These are phyloP conservation scores for Trichechus manatus DNA, from an alignment of 2,113 vertebrate genomes.

Conservation along the genomic window DNA sequence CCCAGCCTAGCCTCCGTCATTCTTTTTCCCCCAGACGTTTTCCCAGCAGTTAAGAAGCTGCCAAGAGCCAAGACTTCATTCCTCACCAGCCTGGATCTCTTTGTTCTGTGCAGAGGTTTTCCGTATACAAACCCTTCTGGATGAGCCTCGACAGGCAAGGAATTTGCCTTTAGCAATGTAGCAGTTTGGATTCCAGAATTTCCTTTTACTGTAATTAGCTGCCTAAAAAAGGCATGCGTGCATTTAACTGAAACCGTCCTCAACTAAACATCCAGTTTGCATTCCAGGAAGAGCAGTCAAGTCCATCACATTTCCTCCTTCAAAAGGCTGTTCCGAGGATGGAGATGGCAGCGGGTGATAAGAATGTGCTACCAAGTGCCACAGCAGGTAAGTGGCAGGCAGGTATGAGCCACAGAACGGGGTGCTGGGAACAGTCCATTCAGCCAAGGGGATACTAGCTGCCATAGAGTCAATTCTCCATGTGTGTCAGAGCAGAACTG, in stretches of 20 bases:
- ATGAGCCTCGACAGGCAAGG: conserved; percentile 51
- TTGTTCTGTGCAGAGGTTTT: conserved; percentile 53
- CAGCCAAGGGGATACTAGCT: neutral
- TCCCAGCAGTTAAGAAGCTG: conserved; percentile 54
- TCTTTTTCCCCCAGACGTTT: conserved; percentile 41
- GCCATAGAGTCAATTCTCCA: neutral
- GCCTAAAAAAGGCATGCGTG: neutral
- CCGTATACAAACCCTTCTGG: conserved; percentile 24
- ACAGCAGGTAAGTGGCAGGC: neutral
- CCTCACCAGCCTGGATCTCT: conserved; percentile 57
- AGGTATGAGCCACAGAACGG: neutral
- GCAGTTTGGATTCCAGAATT: neutral
- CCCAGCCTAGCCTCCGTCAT: neutral
- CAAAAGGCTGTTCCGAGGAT: neutral
- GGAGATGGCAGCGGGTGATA: neutral
- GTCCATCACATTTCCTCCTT: conserved; percentile 11
- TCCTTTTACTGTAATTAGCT: conserved; percentile 15
- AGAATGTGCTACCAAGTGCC: neutral
- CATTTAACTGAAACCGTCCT: neutral
- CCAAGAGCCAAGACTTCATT: conserved; percentile 58
- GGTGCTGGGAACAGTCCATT: neutral
- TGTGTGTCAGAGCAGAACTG: neutral
- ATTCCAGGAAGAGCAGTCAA: rapidly evolving
- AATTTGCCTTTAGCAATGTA: neutral
- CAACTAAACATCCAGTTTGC: neutral